phyloP scores from a whole-genome alignment of 2,888 invertebrate genomes.

The Drosophila atripex region DNA sequence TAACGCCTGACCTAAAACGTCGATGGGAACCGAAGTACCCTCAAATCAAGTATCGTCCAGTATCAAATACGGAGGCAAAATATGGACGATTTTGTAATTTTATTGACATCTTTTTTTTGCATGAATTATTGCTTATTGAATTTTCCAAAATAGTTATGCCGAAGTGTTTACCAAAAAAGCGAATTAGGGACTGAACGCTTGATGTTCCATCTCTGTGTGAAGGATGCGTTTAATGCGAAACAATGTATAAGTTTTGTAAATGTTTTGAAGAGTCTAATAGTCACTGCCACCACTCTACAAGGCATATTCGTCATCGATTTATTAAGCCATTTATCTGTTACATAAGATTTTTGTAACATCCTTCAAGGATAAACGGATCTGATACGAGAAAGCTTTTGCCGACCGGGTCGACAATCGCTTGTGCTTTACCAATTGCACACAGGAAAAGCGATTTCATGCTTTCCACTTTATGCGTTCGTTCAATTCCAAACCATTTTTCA shows the following conservation, averaged over 20 bases:
- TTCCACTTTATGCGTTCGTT: slow-evolving; percentile 75
- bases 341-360: slow-evolving; percentile 40
- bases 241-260: not conserved
- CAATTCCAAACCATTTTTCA: slow-evolving; percentile 78
- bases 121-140: slow-evolving; percentile 13
- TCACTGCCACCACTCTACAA: not conserved
- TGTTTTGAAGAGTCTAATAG: no score
- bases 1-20: slow-evolving; percentile 25
- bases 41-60: no score
- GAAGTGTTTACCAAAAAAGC: no score
- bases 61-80: not conserved
- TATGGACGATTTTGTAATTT: not conserved
- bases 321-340: slow-evolving; percentile 49
- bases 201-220: not conserved
- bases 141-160: slow-evolving; percentile 11
- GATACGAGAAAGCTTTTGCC: slow-evolving; percentile 18
- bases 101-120: slow-evolving; percentile 13
- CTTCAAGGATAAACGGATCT: slow-evolving; percentile 17
- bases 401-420: slow-evolving; percentile 4
- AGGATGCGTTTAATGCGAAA: not conserved
- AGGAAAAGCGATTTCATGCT: slow-evolving; percentile 57
- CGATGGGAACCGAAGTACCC: slow-evolving; percentile 13
- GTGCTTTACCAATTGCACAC: slow-evolving; percentile 30
- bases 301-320: slow-evolving; percentile 38
- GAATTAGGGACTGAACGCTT: no score